Percentiles rank a stretch among this genome's conserved stretches.
Evolutionary conservation across 1,140 invertebrate genomes (phyloP).

Genomic region (Ceratina calcarata): DNA sequence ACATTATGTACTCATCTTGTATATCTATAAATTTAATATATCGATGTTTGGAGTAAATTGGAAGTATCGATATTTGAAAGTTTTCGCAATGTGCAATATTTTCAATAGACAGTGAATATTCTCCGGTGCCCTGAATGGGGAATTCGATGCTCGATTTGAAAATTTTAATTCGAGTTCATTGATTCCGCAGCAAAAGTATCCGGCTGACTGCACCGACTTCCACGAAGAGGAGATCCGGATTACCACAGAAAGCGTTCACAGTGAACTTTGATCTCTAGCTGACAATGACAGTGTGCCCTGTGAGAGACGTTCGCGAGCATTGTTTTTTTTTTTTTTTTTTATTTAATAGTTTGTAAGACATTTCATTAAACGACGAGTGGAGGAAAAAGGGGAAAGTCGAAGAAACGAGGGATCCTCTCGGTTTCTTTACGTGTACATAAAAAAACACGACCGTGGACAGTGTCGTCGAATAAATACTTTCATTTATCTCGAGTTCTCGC

Average conservation of each 20-base stretch:
- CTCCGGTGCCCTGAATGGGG: neutral
- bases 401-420: neutral
- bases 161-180: constrained; percentile 1
- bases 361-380: constrained; percentile 7
- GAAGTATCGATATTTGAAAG: neutral
- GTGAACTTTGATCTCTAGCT: constrained; percentile 82
- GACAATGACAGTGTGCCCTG: constrained; percentile 9
- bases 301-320: constrained; percentile 45
- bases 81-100: neutral
- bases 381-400: neutral
- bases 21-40: no score
- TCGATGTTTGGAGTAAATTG: no score
- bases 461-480: constrained; percentile 7
- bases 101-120: neutral
- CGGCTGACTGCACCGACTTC: constrained; percentile 87
- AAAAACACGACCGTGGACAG: neutral
- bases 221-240: constrained; percentile 90
- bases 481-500: constrained; percentile 7
- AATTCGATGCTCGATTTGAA: neutral
- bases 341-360: constrained; percentile 4
- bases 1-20: no score
- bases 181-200: constrained; percentile 85
- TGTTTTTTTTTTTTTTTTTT: neutral
- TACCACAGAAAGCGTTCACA: constrained; percentile 88
- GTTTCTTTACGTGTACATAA: constrained; percentile 31